These are phyloP conservation scores for Brienomyrus longianalis DNA, from an alignment of 2,113 vertebrate genomes.

Conservation along the genomic window DNA sequence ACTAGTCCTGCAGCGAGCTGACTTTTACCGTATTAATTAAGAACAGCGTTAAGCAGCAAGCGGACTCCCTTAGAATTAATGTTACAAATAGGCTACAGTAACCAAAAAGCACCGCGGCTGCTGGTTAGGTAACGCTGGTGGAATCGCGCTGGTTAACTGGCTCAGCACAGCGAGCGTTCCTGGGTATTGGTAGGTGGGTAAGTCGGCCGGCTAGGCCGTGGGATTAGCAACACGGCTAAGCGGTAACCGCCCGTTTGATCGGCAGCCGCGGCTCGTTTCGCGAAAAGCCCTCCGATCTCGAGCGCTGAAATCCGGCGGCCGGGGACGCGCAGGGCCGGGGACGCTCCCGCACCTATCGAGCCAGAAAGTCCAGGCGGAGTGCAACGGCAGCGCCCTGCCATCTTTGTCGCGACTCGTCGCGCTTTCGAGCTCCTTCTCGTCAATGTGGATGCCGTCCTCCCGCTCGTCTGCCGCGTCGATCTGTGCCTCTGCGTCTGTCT, in stretches of 20 bases:
- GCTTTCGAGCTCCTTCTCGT: constrained; percentile 51
- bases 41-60: background rate
- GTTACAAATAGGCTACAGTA: background rate
- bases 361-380: constrained; percentile 72
- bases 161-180: background rate
- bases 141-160: background rate
- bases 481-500: constrained; percentile 48
- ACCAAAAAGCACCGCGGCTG: background rate
- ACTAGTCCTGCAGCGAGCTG: background rate
- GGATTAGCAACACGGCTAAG: no score
- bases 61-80: background rate
- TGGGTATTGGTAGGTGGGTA: background rate
- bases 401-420: constrained; percentile 43
- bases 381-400: constrained; percentile 55
- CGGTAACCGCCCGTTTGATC: background rate
- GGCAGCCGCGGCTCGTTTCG: background rate
- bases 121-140: background rate
- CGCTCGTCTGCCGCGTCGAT: constrained; percentile 45
- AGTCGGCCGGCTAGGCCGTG: background rate
- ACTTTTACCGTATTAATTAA: background rate
- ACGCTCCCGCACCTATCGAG: constrained; percentile 55
- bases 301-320: background rate
- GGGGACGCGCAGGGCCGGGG: background rate
- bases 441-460: constrained; percentile 56
- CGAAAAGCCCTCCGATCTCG: background rate